phyloP scores from a whole-genome alignment of 2,797 vertebrate species.

The Garrulus glandarius region DNA sequence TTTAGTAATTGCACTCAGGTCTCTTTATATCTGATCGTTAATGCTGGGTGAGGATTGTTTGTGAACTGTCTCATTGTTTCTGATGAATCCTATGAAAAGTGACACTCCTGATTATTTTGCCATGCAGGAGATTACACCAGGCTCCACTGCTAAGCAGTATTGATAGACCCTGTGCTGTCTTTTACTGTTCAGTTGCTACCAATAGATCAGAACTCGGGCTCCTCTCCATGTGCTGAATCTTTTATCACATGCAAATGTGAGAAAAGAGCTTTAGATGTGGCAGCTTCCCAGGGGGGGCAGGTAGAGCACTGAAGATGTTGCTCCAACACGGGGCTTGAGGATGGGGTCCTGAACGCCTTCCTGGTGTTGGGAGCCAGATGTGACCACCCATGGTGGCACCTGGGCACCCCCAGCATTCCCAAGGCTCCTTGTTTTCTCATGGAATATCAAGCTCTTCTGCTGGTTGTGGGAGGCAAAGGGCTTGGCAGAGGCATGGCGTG shows the following conservation, averaged over 20 bases:
- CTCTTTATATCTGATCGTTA: neutral
- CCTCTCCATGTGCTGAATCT: neutral
- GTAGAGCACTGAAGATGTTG: neutral
- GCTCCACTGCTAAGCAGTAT: constrained; percentile 1
- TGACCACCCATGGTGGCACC: neutral
- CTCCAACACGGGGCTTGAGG: neutral
- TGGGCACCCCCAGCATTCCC: neutral
- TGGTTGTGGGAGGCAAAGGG: neutral
- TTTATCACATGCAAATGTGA: neutral
- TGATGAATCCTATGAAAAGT: constrained; percentile 38
- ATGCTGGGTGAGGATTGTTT: neutral
- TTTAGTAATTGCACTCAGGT: constrained; percentile 34
- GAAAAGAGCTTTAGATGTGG: neutral
- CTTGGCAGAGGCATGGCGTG: neutral
- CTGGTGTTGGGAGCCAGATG: neutral
- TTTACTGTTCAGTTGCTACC: neutral
- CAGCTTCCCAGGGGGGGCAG: neutral
- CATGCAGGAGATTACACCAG: neutral
- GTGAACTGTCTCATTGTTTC: constrained; percentile 36
- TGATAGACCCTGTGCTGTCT: constrained; percentile 17
- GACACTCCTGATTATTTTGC: constrained; percentile 47
- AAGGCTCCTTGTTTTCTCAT: neutral
- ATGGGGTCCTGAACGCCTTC: neutral
- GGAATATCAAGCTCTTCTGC: neutral
- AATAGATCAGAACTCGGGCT: neutral